Conservation (phyloP, 1,140 invertebrate species). For the Papilio aristodemus region DNA sequence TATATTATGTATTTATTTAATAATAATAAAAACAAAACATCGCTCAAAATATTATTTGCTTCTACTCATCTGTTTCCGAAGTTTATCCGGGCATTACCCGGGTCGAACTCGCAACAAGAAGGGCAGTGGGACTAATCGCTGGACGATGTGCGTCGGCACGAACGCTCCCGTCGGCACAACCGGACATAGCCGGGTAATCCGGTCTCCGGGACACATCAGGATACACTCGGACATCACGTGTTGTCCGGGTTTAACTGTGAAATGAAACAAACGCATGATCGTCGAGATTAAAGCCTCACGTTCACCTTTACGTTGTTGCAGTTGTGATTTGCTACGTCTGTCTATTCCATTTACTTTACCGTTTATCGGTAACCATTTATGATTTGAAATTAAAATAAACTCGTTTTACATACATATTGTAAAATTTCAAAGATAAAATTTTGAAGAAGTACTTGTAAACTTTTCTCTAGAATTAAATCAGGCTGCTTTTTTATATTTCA, state of each 20-base stretch:
- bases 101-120: slow-evolving; percentile 51
- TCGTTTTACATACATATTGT: no score
- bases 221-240: slow-evolving; percentile 42
- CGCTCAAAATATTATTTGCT: slow-evolving; percentile 48
- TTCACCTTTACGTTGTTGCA: slow-evolving; percentile 52
- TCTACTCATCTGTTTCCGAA: slow-evolving; percentile 63
- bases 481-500: no score
- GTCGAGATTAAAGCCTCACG: slow-evolving; percentile 66
- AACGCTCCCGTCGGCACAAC: slow-evolving; percentile 55
- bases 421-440: no score
- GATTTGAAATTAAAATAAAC: no score
- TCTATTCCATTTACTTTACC: no score
- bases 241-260: slow-evolving; percentile 59
- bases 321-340: slow-evolving; percentile 55
- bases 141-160: slow-evolving; percentile 63
- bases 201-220: slow-evolving; percentile 48
- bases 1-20: no score
- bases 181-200: slow-evolving; percentile 65
- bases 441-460: no score
- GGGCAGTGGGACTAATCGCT: slow-evolving; percentile 72
- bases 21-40: not conserved
- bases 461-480: no score
- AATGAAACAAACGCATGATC: slow-evolving; percentile 74
- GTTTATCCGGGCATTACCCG: slow-evolving; percentile 58
- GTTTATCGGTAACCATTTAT: no score